These are phyloP conservation scores for Podiceps cristatus DNA, from an alignment of 2,113 vertebrate genomes.

Conservation along the genomic window DNA sequence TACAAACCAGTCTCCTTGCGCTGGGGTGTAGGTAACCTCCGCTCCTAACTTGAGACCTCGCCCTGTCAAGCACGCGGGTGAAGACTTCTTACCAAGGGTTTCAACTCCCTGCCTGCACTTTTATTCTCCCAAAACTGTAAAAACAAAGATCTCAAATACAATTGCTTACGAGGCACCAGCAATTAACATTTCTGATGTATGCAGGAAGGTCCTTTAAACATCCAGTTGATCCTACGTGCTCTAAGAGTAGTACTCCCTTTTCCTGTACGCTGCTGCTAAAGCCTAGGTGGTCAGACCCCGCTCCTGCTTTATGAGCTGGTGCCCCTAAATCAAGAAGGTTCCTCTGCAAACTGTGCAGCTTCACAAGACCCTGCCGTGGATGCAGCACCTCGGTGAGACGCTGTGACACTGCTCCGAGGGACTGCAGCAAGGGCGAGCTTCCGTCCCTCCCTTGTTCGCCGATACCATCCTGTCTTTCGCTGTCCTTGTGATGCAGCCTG, in stretches of 20 bases:
- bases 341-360: not conserved
- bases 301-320: accelerated
- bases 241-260: not conserved
- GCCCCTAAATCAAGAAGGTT: not conserved
- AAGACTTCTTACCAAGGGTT: not conserved
- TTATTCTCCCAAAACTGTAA: not conserved
- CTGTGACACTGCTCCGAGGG: not conserved
- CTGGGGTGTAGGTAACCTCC: not conserved
- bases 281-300: not conserved
- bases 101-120: not conserved
- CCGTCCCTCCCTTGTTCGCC: not conserved
- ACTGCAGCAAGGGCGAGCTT: not conserved
- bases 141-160: not conserved
- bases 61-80: accelerated
- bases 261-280: accelerated
- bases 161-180: not conserved
- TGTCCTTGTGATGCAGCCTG: not conserved
- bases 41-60: not conserved
- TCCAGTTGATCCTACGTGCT: not conserved
- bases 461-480: not conserved
- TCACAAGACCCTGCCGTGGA: not conserved
- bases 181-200: not conserved
- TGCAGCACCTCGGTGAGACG: not conserved
- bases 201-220: not conserved
- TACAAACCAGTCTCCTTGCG: not conserved